phyloP scores from a whole-genome alignment of 2,113 vertebrate genomes.

The Bos taurus region DNA sequence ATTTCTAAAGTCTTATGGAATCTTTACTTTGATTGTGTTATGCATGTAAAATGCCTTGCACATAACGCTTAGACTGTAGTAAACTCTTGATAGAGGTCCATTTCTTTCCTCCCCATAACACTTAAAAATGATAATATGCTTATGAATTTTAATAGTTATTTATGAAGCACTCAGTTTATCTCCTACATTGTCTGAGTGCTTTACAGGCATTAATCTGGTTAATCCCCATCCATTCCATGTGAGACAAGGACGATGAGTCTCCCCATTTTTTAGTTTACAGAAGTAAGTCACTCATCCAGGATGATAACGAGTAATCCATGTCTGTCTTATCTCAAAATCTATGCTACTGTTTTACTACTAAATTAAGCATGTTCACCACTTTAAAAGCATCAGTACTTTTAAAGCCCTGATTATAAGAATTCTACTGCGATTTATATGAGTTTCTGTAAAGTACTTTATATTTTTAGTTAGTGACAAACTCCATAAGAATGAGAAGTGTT shows the following conservation, averaged over 20 bases:
- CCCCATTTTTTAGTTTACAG: background rate
- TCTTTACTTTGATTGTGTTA: background rate
- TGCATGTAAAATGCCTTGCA: background rate
- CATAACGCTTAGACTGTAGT: background rate
- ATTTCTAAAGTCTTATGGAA: background rate
- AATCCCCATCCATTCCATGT: background rate
- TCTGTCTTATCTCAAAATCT: background rate
- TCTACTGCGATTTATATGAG: background rate
- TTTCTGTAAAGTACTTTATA: background rate
- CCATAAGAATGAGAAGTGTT: background rate
- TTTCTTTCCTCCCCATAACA: background rate
- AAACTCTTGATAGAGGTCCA: background rate
- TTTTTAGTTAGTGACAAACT: background rate
- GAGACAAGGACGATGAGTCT: background rate
- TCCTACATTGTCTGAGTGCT: background rate
- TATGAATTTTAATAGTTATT: background rate
- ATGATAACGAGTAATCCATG: background rate
- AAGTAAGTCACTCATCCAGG: background rate
- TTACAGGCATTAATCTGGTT: background rate
- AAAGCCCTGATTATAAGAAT: background rate
- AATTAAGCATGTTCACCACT: background rate
- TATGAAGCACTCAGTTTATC: background rate
- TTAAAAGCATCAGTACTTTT: background rate
- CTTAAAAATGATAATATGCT: background rate
- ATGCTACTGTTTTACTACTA: background rate